Conservation (phyloP, 2,797 vertebrate genomes). For the Triplophysa bombifrons region DNA sequence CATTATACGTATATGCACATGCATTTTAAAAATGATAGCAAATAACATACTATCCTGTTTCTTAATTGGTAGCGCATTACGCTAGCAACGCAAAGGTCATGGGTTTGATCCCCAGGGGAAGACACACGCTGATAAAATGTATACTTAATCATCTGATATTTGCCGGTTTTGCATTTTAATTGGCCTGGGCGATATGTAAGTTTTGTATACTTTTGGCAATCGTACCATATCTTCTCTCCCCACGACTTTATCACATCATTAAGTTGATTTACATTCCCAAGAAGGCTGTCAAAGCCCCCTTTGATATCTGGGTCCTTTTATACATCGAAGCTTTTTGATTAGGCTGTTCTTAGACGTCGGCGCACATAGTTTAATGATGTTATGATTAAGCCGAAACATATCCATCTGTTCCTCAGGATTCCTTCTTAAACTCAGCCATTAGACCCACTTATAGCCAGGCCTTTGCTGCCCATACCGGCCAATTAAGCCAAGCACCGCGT, state of each 20-base stretch:
- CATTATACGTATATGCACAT: background rate
- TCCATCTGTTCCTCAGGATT: constrained; percentile 77
- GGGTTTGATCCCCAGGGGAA: too few species aligned
- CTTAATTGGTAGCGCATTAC: too few species aligned
- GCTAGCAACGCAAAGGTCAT: too few species aligned
- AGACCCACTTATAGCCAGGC: constrained; percentile 58
- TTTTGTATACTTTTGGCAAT: constrained; percentile 11
- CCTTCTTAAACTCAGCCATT: constrained; percentile 56
- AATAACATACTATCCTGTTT: background rate
- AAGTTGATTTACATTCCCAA: constrained; percentile 37
- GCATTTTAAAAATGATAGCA: background rate
- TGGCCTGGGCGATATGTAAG: background rate
- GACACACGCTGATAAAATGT: too few species aligned
- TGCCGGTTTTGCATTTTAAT: constrained; percentile 6
- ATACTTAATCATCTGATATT: background rate
- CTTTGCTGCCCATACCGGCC: constrained; percentile 57
- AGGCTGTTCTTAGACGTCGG: constrained; percentile 61
- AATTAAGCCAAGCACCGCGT: constrained; percentile 70
- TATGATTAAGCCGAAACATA: constrained; percentile 67
- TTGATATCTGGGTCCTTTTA: constrained; percentile 45
- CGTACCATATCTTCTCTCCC: constrained; percentile 6
- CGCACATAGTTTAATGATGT: constrained; percentile 67
- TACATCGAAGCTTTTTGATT: constrained; percentile 44
- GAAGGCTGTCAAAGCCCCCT: constrained; percentile 39
- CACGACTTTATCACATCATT: constrained; percentile 41